Evolutionary conservation across 2,113 vertebrate species (phyloP).

Genomic region (Oncorhynchus kisutch): DNA sequence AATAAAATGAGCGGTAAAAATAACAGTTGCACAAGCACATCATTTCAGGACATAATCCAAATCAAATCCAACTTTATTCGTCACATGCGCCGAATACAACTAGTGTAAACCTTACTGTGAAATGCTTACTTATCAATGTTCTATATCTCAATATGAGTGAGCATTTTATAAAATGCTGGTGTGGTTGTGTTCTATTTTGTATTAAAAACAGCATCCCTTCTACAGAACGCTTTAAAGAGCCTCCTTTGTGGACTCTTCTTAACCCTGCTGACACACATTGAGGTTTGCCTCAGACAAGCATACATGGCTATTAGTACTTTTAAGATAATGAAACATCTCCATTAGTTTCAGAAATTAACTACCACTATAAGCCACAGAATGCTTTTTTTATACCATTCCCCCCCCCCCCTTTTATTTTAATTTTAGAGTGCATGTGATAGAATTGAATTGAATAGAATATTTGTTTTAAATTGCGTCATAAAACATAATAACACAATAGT

Average conservation of each 20-base stretch:
- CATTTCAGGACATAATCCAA: background rate
- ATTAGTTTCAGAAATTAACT: background rate
- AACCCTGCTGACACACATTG: conserved; percentile 60
- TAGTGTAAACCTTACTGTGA: no score
- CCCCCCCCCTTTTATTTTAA: no score
- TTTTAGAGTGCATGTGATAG: background rate
- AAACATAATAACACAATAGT: no score
- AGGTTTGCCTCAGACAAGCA: conserved; percentile 28
- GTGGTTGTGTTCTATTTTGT: background rate
- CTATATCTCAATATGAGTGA: no score
- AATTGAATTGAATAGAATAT: no score
- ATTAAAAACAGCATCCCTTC: background rate
- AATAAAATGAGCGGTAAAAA: background rate
- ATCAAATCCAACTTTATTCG: no score
- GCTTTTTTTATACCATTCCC: no score
- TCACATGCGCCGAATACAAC: no score
- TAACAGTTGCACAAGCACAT: background rate
- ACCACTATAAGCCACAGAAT: background rate
- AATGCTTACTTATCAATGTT: no score
- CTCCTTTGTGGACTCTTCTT: background rate
- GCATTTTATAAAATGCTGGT: background rate
- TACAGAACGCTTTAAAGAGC: background rate
- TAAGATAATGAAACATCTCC: background rate
- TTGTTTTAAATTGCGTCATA: no score
- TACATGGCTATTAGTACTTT: conserved; percentile 41